Conservation (phyloP, 2,113 vertebrate genomes). For the Euleptes europaea region DNA sequence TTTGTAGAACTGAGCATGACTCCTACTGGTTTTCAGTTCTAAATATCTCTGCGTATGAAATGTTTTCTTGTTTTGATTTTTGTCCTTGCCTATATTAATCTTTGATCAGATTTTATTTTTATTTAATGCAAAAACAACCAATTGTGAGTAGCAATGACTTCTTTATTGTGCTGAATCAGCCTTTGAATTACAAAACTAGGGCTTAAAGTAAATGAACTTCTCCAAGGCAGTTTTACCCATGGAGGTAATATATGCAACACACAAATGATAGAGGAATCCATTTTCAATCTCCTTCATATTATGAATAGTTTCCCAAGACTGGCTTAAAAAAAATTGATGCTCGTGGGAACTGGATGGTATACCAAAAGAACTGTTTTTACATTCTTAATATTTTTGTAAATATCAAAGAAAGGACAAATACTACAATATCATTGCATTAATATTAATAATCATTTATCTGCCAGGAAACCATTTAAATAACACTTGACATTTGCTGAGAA, state of each 20-base stretch:
- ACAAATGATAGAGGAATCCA: conserved; percentile 80
- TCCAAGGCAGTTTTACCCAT: conserved; percentile 73
- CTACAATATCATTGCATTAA: conserved; percentile 70
- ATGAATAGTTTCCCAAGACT: conserved; percentile 79
- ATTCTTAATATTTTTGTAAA: conserved; percentile 71
- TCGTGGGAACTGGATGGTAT: conserved; percentile 63
- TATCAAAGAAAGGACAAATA: conserved; percentile 74
- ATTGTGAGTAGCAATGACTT: conserved; percentile 72
- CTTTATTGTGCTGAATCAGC: conserved; percentile 66
- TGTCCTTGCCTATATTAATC: conserved; percentile 65
- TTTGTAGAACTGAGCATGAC: conserved; percentile 49
- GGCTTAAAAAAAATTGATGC: conserved; percentile 70
- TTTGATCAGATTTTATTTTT: conserved; percentile 76
- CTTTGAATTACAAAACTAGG: conserved; percentile 71
- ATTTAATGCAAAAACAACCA: conserved; percentile 59
- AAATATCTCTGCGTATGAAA: conserved; percentile 60
- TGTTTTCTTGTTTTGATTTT: conserved; percentile 74
- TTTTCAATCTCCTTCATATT: conserved; percentile 76
- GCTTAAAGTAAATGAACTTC: conserved; percentile 81
- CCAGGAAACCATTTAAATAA: conserved; percentile 75
- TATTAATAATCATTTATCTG: conserved; percentile 77
- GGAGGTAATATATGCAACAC: conserved; percentile 67
- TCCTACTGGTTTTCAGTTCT: conserved; percentile 51
- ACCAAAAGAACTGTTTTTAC: conserved; percentile 65
- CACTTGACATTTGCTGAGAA: conserved; percentile 73